Conservation (phyloP, 2,888 invertebrate species). For the Cheilosia vernalis region DNA sequence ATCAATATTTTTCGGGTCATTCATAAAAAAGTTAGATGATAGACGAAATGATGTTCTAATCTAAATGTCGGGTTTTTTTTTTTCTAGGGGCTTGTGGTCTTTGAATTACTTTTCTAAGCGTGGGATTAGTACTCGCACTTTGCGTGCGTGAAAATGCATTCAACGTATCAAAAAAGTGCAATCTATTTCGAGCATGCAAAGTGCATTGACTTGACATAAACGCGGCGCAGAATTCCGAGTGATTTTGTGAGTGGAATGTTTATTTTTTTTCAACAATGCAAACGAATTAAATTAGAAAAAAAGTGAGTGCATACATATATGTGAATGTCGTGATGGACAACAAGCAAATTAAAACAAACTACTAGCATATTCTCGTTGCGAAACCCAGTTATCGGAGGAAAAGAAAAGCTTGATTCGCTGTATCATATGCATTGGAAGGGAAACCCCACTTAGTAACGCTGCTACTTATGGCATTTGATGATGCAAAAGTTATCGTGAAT, state of each 20-base stretch:
- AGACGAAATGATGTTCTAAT: background rate
- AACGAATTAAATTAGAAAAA: slow-evolving; percentile 3
- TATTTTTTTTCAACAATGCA: background rate
- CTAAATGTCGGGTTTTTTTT: background rate
- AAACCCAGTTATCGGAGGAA: too few species aligned
- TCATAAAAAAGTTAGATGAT: background rate
- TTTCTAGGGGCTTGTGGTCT: too few species aligned
- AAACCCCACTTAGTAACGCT: background rate
- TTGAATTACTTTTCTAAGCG: too few species aligned
- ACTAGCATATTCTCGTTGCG: background rate
- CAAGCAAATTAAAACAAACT: background rate
- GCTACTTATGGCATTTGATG: too few species aligned
- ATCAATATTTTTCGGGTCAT: slow-evolving; percentile 1
- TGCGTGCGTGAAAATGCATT: background rate
- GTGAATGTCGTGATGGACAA: background rate
- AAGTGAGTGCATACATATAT: background rate
- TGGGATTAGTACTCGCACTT: background rate
- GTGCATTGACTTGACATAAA: slow-evolving; percentile 64
- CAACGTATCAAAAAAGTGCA: slow-evolving; percentile 7
- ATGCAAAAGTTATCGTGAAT: too few species aligned
- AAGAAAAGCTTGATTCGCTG: too few species aligned
- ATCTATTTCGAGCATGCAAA: slow-evolving; percentile 58
- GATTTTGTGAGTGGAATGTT: slow-evolving; percentile 36
- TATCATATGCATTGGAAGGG: background rate
- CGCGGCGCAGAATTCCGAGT: slow-evolving; percentile 29